Base-by-base conservation (phyloP, 2,113 vertebrate species). In the Phalacrocorax brasilianus region DNA sequence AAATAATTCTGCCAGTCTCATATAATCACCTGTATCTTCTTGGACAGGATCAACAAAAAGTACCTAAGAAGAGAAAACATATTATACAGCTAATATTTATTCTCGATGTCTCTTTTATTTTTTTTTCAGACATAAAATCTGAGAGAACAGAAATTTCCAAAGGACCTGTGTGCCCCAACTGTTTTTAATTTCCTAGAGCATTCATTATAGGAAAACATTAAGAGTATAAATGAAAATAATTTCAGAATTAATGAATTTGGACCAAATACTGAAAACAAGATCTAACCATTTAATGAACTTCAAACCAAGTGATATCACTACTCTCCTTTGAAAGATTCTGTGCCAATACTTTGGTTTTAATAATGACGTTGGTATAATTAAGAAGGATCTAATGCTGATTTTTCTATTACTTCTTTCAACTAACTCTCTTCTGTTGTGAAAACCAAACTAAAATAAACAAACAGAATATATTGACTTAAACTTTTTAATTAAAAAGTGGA, bases 31-130 rank as follows among this genome's bases (percentile, higher is more conserved):
- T 71, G 98, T 98, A 96, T 99, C 98, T 97, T 99, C 98, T 90
- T 98, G 98, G 80, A 97, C 80, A 47, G 99, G 99, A 97, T 99
- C 98, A 78, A 99, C 95, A 97, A 99, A 99, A 79, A 99, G 82
- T 94, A 99, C 98, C 99, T 99, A 97, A 79, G 74, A 97, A 84
- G 52, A 92, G 12, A 97, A 89, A 95, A 97, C 11, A 85, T 7
- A 88, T 53, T 50, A 88, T 12, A 59, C 16, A 68, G 35, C 10
- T 45, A 93, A 61, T 49, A 96, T 84, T 70, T 91, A 35, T 94
- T 87, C 86, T 26, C 71, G 5, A 88, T 38, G 40, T 47, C 8
- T 55, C 19, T 78, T 89, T 85, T 89, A 38, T 84, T 65, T 78
- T 89, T 86, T 89, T 84, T 67, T 93, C 23, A 95, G 72, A 88